phyloP scores from a whole-genome alignment of 2,888 invertebrate genomes.

The Acleris cristana region DNA sequence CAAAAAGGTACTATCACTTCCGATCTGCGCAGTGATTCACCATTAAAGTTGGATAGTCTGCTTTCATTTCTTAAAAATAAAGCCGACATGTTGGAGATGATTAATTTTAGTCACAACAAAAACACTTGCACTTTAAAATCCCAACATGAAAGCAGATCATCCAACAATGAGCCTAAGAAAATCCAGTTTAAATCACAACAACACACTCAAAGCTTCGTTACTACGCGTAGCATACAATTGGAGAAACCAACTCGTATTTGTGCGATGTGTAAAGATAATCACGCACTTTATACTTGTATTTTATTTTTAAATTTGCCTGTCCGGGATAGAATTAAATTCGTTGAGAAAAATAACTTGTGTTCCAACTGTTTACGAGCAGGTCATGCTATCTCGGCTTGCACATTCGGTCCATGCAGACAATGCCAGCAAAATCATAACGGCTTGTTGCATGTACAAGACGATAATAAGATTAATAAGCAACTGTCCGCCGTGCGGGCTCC shows the following conservation, averaged over 20 bases:
- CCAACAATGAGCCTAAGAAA: too few relatives aligned
- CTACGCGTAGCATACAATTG: background rate
- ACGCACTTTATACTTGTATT: background rate
- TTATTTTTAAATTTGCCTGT: background rate
- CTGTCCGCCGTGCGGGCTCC: too few relatives aligned
- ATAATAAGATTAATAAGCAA: too few relatives aligned
- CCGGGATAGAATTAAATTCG: background rate
- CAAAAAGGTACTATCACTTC: slow-evolving; percentile 2
- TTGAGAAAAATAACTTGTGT: background rate
- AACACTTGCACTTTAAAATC: background rate
- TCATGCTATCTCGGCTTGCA: background rate
- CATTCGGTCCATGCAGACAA: too few relatives aligned
- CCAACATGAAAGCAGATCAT: background rate
- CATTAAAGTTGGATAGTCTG: background rate
- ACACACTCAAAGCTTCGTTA: background rate
- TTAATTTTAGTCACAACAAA: background rate
- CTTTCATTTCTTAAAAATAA: background rate
- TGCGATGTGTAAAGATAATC: background rate
- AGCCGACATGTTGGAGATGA: background rate
- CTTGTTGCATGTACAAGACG: too few relatives aligned
- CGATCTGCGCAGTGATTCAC: background rate
- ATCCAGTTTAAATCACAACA: too few relatives aligned
- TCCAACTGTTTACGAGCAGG: background rate
- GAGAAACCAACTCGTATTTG: background rate
- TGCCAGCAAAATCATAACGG: too few relatives aligned